Evolutionary conservation across 2,888 invertebrate species (phyloP), one percentile per base, ranked within the genome.

Genomic region (Orchesella flavescens): DNA sequence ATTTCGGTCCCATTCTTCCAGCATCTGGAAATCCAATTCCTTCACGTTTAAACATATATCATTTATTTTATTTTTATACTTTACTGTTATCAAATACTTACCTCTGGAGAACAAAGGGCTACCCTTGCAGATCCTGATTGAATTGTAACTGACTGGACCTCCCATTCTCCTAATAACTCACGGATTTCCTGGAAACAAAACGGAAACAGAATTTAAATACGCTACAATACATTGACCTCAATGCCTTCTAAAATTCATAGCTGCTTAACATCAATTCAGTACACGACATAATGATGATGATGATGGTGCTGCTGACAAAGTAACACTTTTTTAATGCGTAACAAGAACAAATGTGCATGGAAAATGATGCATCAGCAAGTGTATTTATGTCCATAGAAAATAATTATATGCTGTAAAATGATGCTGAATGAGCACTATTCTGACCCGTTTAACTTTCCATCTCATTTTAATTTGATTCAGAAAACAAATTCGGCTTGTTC

Each of bases 1-100:
- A 68, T 89, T 89, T 17, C 89, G 87, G 85, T 90, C 90, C 90
- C 90, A 90, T 46, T 90, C 91, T n/a, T 90, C 91, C 43, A 92
- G 88, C 86, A 90, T 88, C 88, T 88, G 34, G 0, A 79, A 59
- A 15, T 23, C 9, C 24, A 34, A 44, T 49, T 49, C 3, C 2
- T 49, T n/a, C 3, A 49, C 10, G 12, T 3, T 49, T 49, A 49
- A 49, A 49, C n/a, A n/a, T n/a, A n/a, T 7, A 49, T 49, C 10
- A 44, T 53, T 15, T 23, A 55, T 1, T 53, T 13, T 46, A 44
- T 21, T 57, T 55, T 23, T 7, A 49, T 7, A 49, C n/a, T 15
- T 7, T 12, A 1, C 2, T 49, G n/a, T 49, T 49, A 3, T 49
- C 2, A 49, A 2, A 17, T 10, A 44, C 49, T 77, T 84, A 88